A percentile compares a stretch with the other conserved stretches of the same genome.
Conservation (phyloP, 2,113 vertebrate species). For the Tenebrosternarchus preto region DNA sequence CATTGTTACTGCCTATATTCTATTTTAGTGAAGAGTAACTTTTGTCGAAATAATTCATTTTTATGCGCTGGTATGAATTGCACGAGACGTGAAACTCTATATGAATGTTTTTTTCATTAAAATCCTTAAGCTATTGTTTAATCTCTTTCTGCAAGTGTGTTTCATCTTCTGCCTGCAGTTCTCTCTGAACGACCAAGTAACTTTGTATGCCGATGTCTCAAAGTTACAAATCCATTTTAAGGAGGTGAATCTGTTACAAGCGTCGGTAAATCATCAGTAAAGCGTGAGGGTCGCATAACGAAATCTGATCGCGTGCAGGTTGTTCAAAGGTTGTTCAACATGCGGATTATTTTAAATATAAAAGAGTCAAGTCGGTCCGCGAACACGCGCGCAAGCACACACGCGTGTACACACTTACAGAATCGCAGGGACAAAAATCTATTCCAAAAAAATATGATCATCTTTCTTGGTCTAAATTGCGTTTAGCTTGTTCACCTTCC, state of each 20-base stretch:
- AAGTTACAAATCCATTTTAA: not conserved
- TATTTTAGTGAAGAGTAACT: too few species aligned
- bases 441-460: too few species aligned
- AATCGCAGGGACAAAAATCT: too few species aligned
- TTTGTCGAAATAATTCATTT: too few species aligned
- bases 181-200: not conserved
- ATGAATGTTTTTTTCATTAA: too few species aligned
- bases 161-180: not conserved
- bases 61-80: too few species aligned
- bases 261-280: conserved; percentile 8
- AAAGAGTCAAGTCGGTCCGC: not conserved
- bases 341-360: conserved; percentile 14
- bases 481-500: too few species aligned
- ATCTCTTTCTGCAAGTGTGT: too few species aligned
- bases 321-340: conserved; percentile 37
- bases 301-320: conserved; percentile 25
- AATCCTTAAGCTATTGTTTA: too few species aligned
- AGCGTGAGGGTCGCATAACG: conserved; percentile 45
- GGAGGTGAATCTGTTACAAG: not conserved
- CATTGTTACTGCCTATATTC: too few species aligned
- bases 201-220: not conserved
- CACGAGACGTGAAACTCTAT: too few species aligned
- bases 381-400: conserved; percentile 42
- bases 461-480: too few species aligned
- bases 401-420: conserved; percentile 13